Evolutionary conservation across 2,797 vertebrate species (phyloP).

Genomic region (Novumbra hubbsi): DNA sequence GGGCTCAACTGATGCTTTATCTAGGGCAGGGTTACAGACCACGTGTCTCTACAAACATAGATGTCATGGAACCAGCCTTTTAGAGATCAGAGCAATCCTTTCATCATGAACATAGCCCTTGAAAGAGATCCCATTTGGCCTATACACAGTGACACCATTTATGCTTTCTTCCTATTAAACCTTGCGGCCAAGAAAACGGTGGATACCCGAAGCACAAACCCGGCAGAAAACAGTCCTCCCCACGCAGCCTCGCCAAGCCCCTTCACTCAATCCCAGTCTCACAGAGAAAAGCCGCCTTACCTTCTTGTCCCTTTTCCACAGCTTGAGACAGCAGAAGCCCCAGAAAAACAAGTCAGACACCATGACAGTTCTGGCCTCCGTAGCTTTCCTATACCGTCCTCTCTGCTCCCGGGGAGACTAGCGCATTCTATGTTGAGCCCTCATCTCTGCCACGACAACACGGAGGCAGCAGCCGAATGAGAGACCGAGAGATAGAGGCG

Average conservation of each 20-base stretch:
- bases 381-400: conserved; percentile 23
- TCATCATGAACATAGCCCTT: not conserved
- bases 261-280: conserved; percentile 29
- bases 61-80: conserved; percentile 14
- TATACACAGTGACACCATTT: not conserved
- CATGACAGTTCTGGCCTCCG: conserved; percentile 67
- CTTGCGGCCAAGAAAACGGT: conserved; percentile 6
- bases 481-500: conserved; percentile 42
- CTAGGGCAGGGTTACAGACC: conserved; percentile 41
- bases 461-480: conserved; percentile 49
- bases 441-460: conserved; percentile 64
- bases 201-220: conserved; percentile 27
- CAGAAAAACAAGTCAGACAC: conserved; percentile 76
- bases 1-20: conserved; percentile 32
- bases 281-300: conserved; percentile 55
- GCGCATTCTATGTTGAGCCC: conserved; percentile 57
- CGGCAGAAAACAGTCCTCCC: conserved; percentile 15
- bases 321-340: conserved; percentile 79
- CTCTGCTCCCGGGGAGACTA: conserved; percentile 41
- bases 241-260: conserved; percentile 23
- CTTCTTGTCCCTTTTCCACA: conserved; percentile 79
- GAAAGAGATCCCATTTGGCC: not conserved
- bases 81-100: not conserved
- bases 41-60: conserved; percentile 26
- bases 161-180: not conserved